Evolutionary conservation across 2,113 vertebrate genomes (phyloP), one percentile per base, ranked within the genome.

Genomic region (Bubo bubo): DNA sequence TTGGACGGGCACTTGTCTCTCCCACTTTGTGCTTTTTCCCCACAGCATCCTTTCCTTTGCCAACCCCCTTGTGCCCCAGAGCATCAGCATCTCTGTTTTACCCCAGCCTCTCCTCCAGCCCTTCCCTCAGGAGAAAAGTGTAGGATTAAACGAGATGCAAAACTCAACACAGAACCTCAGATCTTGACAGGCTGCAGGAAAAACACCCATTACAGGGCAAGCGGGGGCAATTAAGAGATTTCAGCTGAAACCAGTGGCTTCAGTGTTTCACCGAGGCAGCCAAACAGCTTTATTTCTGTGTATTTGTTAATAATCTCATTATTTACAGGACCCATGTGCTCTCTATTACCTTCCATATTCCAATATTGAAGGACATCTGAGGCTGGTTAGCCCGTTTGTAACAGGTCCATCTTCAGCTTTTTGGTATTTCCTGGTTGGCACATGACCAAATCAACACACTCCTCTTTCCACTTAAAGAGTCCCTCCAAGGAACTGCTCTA

Each of bases 371-470:
- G 67, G 93, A 96, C 98, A 98, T 96, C 97, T 98, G 97, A 98
- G 96, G 75, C 58, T 95, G 89, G 91, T 98, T 98, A 98, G 72
- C 24, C 67, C 63, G 55, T 96, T 95, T 95, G 89, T 77, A 88
- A 77, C 9, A 11, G 72, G 88, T 91, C 94, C 80, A 75, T 95
- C 94, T 96, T 95, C 93, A 81, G 41, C 43, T 93, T 93, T 84
- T 71, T 74, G 97, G 96, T 94, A 96, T 97, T 93, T 97, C 94
- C 97, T 92, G 79, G 62, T 18, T 82, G 92, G 94, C 89, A 80
- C 4, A 10, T 35, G 43, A 68, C 77, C 93, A 95, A 47, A 92
- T 68, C 56, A 47, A 85, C 56, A 41, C 67, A 32, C 10, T 41
- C 35, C 43, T 86, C 85, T 64, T 87, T 62, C 91, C 60, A 96